Conservation (phyloP, 2,797 vertebrate genomes). For the Hylomyscus alleni region DNA sequence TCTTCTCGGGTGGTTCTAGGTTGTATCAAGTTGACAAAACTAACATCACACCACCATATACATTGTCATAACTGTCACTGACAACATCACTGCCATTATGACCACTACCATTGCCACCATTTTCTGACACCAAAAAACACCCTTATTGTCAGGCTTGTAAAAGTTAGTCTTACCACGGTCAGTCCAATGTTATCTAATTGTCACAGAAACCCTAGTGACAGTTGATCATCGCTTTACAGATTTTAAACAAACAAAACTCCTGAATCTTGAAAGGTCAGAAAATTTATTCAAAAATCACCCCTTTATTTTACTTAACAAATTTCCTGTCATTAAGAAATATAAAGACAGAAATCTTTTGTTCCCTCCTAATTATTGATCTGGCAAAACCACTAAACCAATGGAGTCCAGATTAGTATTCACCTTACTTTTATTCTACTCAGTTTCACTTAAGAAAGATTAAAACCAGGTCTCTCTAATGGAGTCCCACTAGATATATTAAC, state of each 20-base stretch:
- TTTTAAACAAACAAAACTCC: slow-evolving; percentile 22
- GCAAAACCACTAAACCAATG: not conserved
- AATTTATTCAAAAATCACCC: not conserved
- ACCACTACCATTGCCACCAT: not conserved
- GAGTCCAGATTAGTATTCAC: not conserved
- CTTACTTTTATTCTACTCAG: slow-evolving; percentile 38
- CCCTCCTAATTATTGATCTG: slow-evolving; percentile 13
- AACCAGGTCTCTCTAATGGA: not conserved
- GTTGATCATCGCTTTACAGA: not conserved
- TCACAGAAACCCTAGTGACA: not conserved
- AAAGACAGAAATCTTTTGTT: not conserved
- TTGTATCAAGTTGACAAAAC: not conserved
- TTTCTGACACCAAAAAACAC: not conserved
- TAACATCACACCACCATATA: not conserved
- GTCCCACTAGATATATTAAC: not conserved
- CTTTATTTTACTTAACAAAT: slow-evolving; percentile 38
- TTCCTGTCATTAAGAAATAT: not conserved
- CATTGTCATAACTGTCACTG: too few species aligned
- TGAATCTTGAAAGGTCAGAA: not conserved
- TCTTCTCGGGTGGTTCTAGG: not conserved
- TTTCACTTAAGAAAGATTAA: slow-evolving; percentile 44
- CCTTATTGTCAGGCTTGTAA: not conserved
- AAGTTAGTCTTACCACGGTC: not conserved
- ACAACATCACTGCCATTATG: accelerated
- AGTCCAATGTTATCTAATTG: not conserved